These are phyloP conservation scores for Dicaeum eximium DNA, from an alignment of 2,113 vertebrate species.

Conservation along the genomic window DNA sequence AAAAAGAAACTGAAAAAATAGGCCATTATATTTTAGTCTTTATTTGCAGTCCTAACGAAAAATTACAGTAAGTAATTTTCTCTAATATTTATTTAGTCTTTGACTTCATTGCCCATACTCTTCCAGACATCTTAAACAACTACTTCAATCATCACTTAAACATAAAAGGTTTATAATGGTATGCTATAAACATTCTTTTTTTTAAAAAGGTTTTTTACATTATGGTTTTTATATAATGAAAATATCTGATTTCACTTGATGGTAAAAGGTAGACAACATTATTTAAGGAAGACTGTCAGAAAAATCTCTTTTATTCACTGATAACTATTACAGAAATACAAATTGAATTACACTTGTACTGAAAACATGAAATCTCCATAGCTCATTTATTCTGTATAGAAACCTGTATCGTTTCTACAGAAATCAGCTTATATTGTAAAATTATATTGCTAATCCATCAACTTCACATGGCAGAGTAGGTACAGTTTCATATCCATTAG, in stretches of 20 bases:
- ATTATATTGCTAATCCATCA: slow-evolving; percentile 45
- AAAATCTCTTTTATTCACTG: neutral
- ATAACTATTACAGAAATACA: neutral
- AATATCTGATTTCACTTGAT: neutral
- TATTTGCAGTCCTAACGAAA: neutral
- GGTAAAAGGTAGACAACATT: neutral
- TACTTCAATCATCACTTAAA: neutral
- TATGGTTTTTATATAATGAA: neutral
- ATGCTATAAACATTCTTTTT: neutral
- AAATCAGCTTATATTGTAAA: slow-evolving; percentile 20
- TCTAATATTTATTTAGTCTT: neutral
- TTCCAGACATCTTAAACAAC: neutral
- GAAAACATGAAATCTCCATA: slow-evolving; percentile 16
- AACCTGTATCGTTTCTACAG: neutral
- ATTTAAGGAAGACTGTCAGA: neutral
- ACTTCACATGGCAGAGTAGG: neutral
- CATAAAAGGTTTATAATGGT: neutral
- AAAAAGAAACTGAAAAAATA: neutral
- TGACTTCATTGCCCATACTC: neutral
- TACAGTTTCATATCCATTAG: neutral
- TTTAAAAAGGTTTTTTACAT: rapidly evolving
- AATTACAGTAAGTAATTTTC: neutral
- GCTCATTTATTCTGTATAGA: neutral
- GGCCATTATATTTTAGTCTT: neutral
- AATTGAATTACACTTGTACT: neutral